A percentile compares a stretch with the other conserved stretches of the same genome.
These are phyloP conservation scores for Todiramphus chloris DNA, from an alignment of 2,113 vertebrate species.

Conservation along the genomic window DNA sequence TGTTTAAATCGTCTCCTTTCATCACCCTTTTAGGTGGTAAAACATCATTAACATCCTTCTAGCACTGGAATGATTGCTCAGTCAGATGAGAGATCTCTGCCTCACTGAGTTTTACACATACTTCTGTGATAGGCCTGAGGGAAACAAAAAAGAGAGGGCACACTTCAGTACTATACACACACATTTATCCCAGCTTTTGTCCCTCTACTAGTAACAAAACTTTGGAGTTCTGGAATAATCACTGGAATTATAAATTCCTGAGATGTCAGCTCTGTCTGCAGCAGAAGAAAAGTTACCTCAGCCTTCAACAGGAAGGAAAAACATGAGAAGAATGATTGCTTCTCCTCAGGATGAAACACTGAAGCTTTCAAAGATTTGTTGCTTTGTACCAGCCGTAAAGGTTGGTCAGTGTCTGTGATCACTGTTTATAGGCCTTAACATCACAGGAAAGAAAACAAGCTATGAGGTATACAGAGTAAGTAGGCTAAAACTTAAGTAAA, in stretches of 20 bases:
- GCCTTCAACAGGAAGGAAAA: not conserved
- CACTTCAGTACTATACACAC: not conserved
- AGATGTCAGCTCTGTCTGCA: not conserved
- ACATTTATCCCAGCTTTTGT: not conserved
- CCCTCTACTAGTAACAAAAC: not conserved
- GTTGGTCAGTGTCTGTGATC: not conserved
- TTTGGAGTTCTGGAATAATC: not conserved
- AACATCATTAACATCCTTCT: constrained; percentile 49
- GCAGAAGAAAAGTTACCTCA: not conserved
- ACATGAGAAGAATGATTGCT: not conserved
- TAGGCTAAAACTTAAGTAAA: not conserved
- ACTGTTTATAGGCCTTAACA: not conserved
- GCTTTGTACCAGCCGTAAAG: not conserved
- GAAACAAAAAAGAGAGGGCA: not conserved
- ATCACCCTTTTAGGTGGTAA: constrained; percentile 39
- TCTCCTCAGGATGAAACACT: not conserved
- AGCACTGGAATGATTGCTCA: not conserved
- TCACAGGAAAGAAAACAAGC: not conserved
- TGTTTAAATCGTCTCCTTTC: constrained; percentile 54
- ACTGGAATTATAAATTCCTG: not conserved
- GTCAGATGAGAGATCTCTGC: constrained; percentile 17
- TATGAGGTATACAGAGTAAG: not conserved
- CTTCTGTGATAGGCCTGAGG: not conserved
- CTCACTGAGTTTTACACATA: not conserved
- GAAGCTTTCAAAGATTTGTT: not conserved